Percentiles rank a stretch among this genome's conserved stretches.
phyloP scores from a whole-genome alignment of 2,888 invertebrate species.

The Parnassius apollo region DNA sequence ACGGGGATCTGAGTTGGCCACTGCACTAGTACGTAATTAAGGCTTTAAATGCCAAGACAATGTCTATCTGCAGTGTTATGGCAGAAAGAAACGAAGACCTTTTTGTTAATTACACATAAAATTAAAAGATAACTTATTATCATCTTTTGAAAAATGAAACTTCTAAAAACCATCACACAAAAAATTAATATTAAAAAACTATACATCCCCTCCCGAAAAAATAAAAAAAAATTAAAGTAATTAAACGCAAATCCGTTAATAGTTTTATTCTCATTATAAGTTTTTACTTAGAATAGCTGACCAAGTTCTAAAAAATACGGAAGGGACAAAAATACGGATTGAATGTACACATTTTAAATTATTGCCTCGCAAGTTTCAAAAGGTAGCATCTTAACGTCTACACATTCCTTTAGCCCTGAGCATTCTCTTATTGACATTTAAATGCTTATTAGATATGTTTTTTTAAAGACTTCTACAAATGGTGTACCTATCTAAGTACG shows the following conservation, averaged over 20 bases:
- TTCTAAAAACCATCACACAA: too few relatives aligned
- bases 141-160: too few relatives aligned
- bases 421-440: constrained; percentile 18
- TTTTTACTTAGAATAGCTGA: too few relatives aligned
- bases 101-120: background rate
- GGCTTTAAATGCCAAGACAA: constrained; percentile 16
- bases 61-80: background rate
- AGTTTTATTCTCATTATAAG: too few relatives aligned
- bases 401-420: constrained; percentile 14
- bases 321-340: constrained; percentile 8
- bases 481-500: constrained; percentile 25
- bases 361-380: constrained; percentile 9
- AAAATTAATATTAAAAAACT: too few relatives aligned
- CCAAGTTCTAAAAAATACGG: too few relatives aligned
- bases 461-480: constrained; percentile 24
- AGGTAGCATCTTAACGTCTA: constrained; percentile 6
- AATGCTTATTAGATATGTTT: constrained; percentile 23
- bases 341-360: constrained; percentile 20
- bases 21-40: constrained; percentile 28
- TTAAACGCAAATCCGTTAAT: too few relatives aligned
- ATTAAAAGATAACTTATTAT: too few relatives aligned
- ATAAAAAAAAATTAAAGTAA: too few relatives aligned
- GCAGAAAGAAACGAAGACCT: background rate
- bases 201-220: too few relatives aligned
- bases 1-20: constrained; percentile 41